Conservation (phyloP, 2,888 invertebrate species). For the Brenthis ino region DNA sequence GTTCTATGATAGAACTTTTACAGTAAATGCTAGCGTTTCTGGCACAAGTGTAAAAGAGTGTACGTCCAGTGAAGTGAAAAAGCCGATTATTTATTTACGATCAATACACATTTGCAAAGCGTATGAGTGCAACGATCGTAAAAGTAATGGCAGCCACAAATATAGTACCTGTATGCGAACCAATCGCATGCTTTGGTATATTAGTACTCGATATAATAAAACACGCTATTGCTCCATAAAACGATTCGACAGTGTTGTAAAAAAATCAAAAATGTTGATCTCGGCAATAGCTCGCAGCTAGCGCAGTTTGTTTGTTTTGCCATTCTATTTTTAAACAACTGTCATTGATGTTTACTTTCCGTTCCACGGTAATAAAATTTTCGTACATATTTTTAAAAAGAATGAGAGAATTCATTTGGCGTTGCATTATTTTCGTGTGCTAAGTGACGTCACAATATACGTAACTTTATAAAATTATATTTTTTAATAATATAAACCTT, state of each 20-base stretch:
- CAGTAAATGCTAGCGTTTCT: constrained; percentile 16
- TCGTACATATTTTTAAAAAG: constrained; percentile 19
- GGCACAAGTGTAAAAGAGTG: constrained; percentile 28
- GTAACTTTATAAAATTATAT: constrained; percentile 1
- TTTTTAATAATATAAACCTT: not conserved
- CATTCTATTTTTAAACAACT: constrained; percentile 43
- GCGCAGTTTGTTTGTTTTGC: constrained; percentile 42
- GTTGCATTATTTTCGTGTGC: not conserved
- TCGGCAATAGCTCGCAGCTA: constrained; percentile 43
- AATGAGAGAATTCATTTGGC: not conserved
- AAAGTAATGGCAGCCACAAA: constrained; percentile 39
- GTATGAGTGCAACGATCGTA: constrained; percentile 38
- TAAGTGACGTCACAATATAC: not conserved
- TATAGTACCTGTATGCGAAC: constrained; percentile 38
- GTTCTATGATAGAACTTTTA: constrained; percentile 13
- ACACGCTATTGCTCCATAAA: constrained; percentile 44
- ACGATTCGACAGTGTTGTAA: constrained; percentile 43
- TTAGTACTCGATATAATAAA: constrained; percentile 44
- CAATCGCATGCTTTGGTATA: constrained; percentile 39
- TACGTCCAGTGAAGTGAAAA: constrained; percentile 31
- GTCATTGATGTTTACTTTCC: constrained; percentile 40
- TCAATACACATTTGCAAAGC: constrained; percentile 32
- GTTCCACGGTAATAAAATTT: constrained; percentile 33
- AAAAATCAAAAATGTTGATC: constrained; percentile 45
- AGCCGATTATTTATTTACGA: constrained; percentile 36